A percentile compares a stretch with the other conserved stretches of the same genome.
phyloP scores from a whole-genome alignment of 2,113 vertebrate species.

The Podarcis cretensis region DNA sequence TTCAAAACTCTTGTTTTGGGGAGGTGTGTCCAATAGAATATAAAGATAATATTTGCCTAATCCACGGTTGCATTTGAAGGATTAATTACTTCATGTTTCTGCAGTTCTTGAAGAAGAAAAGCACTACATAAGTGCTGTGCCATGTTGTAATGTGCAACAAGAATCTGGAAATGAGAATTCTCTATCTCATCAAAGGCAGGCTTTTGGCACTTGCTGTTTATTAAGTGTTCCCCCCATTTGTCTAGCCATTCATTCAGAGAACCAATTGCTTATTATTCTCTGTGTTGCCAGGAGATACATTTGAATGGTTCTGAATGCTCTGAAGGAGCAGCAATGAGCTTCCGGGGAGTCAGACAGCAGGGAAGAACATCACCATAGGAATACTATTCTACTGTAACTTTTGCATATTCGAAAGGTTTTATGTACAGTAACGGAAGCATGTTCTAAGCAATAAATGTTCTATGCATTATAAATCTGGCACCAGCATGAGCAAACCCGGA shows the following conservation, averaged over 20 bases:
- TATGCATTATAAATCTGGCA: constrained; percentile 14
- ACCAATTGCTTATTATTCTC: constrained; percentile 6
- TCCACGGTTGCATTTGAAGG: not conserved
- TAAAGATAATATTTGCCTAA: not conserved
- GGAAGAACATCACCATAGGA: constrained; percentile 14
- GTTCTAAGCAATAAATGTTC: constrained; percentile 20
- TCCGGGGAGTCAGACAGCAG: constrained; percentile 19
- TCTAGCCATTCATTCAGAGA: constrained; percentile 4
- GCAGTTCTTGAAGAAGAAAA: constrained; percentile 10
- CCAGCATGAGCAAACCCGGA: not conserved
- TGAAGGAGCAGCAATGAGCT: constrained; percentile 29
- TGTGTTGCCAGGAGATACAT: not conserved
- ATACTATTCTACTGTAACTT: constrained; percentile 25
- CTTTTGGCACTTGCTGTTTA: constrained; percentile 25
- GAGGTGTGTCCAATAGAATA: not conserved
- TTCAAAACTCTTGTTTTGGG: not conserved
- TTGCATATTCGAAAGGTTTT: constrained; percentile 19
- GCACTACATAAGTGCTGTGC: not conserved
- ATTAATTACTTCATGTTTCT: constrained; percentile 23
- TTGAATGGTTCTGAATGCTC: constrained; percentile 13
- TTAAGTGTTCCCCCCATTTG: constrained; percentile 9
- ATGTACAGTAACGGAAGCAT: constrained; percentile 13
- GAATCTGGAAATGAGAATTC: constrained; percentile 17
- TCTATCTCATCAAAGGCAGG: not conserved
- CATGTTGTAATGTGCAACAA: not conserved